These are phyloP conservation scores for Patagioenas fasciata DNA, from an alignment of 2,113 vertebrate species.

Conservation along the genomic window DNA sequence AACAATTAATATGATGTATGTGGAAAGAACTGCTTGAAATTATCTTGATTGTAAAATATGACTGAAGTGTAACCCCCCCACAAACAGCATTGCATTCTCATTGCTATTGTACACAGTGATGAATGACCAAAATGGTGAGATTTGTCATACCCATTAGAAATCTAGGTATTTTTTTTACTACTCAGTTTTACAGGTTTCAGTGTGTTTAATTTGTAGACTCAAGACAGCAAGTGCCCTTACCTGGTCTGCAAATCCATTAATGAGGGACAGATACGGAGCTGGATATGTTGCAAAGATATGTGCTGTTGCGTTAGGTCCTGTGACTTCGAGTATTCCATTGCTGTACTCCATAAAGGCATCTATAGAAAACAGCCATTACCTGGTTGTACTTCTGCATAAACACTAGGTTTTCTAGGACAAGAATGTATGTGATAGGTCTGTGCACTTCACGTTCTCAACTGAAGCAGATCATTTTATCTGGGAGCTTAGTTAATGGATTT, in stretches of 20 bases:
- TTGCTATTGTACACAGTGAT: not conserved
- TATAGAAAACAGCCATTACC: constrained; percentile 57
- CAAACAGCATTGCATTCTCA: not conserved
- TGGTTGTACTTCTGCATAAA: not conserved
- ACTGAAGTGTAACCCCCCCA: not conserved
- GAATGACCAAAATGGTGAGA: not conserved
- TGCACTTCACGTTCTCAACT: not conserved
- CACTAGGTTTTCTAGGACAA: not conserved
- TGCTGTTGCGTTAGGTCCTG: constrained; percentile 89
- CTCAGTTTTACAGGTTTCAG: not conserved
- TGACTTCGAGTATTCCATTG: constrained; percentile 77
- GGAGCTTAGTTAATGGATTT: not conserved
- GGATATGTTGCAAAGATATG: constrained; percentile 95
- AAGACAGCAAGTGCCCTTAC: constrained; percentile 64
- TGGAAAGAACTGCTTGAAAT: constrained; percentile 6
- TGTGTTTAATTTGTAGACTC: not conserved
- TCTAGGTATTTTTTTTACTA: not conserved
- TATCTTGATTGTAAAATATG: not conserved
- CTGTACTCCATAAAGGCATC: constrained; percentile 87
- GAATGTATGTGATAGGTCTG: not conserved
- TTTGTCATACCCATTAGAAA: not conserved
- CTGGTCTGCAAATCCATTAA: constrained; percentile 91
- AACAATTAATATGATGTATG: not conserved
- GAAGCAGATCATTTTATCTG: not conserved
- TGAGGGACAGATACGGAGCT: constrained; percentile 80